A percentile compares a stretch with the other conserved stretches of the same genome.
phyloP scores from a whole-genome alignment of 2,888 invertebrate species.

The Sinopyrophorus schimmeli region DNA sequence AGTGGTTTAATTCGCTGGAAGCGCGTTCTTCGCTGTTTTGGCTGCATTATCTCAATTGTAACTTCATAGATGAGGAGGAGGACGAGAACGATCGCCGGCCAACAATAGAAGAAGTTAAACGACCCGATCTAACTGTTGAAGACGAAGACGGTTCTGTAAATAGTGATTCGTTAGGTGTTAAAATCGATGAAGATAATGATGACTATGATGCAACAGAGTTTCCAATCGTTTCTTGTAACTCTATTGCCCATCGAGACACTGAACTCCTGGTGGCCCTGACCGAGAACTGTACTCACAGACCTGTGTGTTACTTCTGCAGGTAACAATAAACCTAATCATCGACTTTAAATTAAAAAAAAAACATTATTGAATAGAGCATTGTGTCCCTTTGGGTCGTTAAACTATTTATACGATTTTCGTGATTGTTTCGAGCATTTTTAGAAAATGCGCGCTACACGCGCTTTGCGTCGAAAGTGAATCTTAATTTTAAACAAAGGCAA shows the following conservation, averaged over 20 bases:
- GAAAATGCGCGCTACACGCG: too few relatives aligned
- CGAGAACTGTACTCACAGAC: slow-evolving; percentile 53
- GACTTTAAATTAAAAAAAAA: slow-evolving; percentile 10
- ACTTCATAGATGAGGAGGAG: slow-evolving; percentile 26
- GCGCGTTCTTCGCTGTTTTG: slow-evolving; percentile 50
- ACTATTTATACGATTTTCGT: too few relatives aligned
- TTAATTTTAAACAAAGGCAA: too few relatives aligned
- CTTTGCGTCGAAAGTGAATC: too few relatives aligned
- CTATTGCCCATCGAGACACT: slow-evolving; percentile 55
- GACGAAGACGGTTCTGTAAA: slow-evolving; percentile 7
- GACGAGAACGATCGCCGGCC: slow-evolving; percentile 16
- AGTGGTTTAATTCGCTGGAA: slow-evolving; percentile 52
- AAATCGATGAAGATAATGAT: too few relatives aligned
- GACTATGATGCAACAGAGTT: slow-evolving; percentile 30
- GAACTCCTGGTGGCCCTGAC: slow-evolving; percentile 53
- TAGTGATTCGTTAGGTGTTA: slow-evolving; percentile 17
- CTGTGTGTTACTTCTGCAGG: slow-evolving; percentile 57
- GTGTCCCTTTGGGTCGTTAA: slow-evolving; percentile 7
- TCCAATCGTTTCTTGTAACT: slow-evolving; percentile 47
- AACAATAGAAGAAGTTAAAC: too few relatives aligned
- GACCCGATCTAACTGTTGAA: slow-evolving; percentile 5
- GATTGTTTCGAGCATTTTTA: too few relatives aligned
- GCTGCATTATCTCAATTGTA: slow-evolving; percentile 45
- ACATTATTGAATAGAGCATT: slow-evolving; percentile 13
- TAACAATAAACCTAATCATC: slow-evolving; percentile 36